A percentile compares a stretch with the other conserved stretches of the same genome.
Evolutionary conservation across 2,113 vertebrate genomes (phyloP).

Genomic region (Protobothrops flavoviridis): DNA sequence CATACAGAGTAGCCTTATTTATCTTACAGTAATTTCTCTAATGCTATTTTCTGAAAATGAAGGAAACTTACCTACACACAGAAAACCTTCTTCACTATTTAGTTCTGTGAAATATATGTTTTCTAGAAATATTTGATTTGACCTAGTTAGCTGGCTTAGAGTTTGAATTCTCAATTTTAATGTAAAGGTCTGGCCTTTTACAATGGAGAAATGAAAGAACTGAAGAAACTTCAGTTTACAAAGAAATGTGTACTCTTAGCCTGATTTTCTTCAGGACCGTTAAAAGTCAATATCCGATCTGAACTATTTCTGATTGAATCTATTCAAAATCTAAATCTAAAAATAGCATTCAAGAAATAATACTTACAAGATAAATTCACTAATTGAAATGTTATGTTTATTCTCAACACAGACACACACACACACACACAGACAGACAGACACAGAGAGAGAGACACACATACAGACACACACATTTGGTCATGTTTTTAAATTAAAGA

Average conservation of each 20-base stretch:
- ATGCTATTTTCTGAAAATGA: neutral
- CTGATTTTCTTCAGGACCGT: constrained; percentile 25
- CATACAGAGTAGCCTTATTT: neutral
- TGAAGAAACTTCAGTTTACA: constrained; percentile 35
- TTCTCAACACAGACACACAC: neutral
- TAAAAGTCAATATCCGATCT: constrained; percentile 38
- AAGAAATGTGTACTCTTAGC: constrained; percentile 18
- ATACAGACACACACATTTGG: neutral
- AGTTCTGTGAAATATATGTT: constrained; percentile 19
- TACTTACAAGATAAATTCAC: constrained; percentile 12
- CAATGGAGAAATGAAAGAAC: constrained; percentile 27
- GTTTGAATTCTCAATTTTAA: constrained; percentile 1
- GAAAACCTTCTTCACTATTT: neutral
- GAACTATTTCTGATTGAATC: constrained; percentile 2
- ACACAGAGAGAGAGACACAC: accelerated
- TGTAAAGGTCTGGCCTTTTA: constrained; percentile 29
- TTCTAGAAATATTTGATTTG: constrained; percentile 24
- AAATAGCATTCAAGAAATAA: constrained; percentile 4
- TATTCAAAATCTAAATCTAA: neutral
- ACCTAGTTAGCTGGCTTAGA: neutral
- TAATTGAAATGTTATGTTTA: constrained; percentile 18
- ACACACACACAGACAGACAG: no score
- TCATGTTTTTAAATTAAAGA: neutral
- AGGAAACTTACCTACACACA: neutral
- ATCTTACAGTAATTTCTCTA: neutral